Percentiles rank a stretch among this genome's conserved stretches.
Evolutionary conservation across 2,888 invertebrate species (phyloP).

Genomic region (Dusona sp.): DNA sequence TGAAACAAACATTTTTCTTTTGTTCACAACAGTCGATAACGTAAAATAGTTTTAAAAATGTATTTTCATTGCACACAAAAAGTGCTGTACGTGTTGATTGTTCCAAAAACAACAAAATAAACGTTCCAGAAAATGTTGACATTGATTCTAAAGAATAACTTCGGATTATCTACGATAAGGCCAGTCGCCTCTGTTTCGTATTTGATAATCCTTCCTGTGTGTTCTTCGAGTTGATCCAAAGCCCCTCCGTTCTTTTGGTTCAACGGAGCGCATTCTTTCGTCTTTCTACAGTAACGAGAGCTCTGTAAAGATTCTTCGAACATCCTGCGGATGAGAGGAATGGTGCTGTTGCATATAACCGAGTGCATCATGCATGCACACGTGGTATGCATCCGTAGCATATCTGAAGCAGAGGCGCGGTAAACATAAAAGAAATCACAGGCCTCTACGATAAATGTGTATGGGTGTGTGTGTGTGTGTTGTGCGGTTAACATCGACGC

Average conservation of each 20-base stretch:
- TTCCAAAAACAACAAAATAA: neutral
- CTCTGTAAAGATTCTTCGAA: conserved; percentile 69
- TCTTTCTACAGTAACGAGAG: conserved; percentile 29
- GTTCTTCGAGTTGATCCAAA: neutral
- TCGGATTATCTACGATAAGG: neutral
- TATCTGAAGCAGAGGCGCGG: conserved; percentile 33
- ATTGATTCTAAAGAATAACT: neutral
- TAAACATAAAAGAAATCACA: conserved; percentile 65
- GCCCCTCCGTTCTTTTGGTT: neutral
- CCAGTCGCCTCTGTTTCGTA: neutral
- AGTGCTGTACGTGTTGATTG: neutral
- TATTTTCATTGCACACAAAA: neutral
- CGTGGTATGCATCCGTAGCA: conserved; percentile 65
- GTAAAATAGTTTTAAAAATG: neutral
- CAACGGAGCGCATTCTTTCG: conserved; percentile 45
- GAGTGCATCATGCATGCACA: conserved; percentile 53
- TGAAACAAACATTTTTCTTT: neutral
- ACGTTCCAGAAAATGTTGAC: neutral
- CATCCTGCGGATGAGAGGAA: conserved; percentile 63
- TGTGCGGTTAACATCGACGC: too few relatives aligned
- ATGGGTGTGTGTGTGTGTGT: too few relatives aligned
- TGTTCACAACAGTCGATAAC: neutral
- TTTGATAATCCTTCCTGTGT: conserved; percentile 8
- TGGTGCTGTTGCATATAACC: conserved; percentile 20
- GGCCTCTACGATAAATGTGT: conserved; percentile 16